Evolutionary conservation across 2,113 vertebrate species (phyloP), one percentile per base, ranked within the genome.

Genomic region (Xiphias gladius): DNA sequence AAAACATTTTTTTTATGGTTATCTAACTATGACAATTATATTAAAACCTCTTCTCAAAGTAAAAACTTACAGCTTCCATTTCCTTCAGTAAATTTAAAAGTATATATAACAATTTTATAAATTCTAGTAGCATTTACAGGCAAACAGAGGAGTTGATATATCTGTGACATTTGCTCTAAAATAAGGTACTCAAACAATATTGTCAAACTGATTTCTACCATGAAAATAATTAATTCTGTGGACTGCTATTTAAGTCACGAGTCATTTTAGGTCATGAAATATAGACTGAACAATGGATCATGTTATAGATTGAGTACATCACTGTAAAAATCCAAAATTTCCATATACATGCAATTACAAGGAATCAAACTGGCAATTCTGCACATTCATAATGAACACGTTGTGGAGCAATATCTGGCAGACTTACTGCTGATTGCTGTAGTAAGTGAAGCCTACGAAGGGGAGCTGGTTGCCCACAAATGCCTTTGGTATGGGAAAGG

Each of bases 381-480:
- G 12, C 39, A 50, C 2, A 11, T 1, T 26, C 22, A 76, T 48
- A 9, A 39, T 26, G 3, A 48, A 48, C 22, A 13, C 7, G 12
- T 2, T 20, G 4, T 30, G 28, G 22, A 54, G 11, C 7, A 0
- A 19, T 16, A 22, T 57, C n/a, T 19, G 76, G 2, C 3, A 35
- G 14, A 96, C 98, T 84, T 95, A 99, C 98, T 97, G 96, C 81
- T 97, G 95, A 87, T 95, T 97, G 90, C 96, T 99, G 91, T 99
- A 99, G 86, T 99, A 99, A 0, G 98, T 99, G 94, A 99, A 99
- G 91, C 98, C 98, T 82, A 99, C 98, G 80, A 99, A 99, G 48
- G 98, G 98, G 43, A 99, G 96, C 28, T 99, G 98, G 91, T 99
- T 99, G 88, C 98, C 98, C 88, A 99, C 98, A 89, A 99, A 99